Conservation (phyloP, 2,113 vertebrate species). For the Plecturocebus donacophilus region DNA sequence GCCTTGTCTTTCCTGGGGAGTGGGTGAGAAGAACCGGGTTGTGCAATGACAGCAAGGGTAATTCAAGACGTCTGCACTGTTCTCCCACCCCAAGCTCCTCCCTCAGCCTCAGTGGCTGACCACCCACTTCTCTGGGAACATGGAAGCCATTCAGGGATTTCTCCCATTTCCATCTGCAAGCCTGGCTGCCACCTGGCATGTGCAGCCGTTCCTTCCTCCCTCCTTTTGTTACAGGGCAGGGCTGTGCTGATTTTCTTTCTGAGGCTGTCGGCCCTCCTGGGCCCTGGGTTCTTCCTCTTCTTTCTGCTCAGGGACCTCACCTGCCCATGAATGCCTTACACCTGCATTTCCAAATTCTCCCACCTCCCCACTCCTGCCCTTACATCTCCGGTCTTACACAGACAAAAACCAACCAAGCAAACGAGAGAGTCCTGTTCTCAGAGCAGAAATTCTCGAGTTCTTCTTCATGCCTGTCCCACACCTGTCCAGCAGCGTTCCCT, state of each 20-base stretch:
- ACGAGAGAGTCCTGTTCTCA: neutral
- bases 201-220: neutral
- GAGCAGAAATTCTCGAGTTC: too few relatives aligned
- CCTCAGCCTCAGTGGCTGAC: neutral
- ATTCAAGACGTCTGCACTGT: neutral
- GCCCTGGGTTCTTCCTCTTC: neutral
- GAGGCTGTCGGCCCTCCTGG: neutral
- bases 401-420: neutral
- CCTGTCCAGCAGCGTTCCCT: fast-evolving
- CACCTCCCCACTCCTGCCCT: neutral
- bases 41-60: neutral
- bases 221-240: neutral
- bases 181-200: fast-evolving
- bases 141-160: neutral
- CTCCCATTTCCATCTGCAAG: neutral
- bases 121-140: neutral
- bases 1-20: too few relatives aligned
- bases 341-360: neutral
- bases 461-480: too few relatives aligned
- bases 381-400: fast-evolving
- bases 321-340: neutral
- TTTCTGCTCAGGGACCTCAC: too few relatives aligned
- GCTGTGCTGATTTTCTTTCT: neutral
- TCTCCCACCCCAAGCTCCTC: neutral
- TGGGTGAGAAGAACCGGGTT: too few relatives aligned